Evolutionary conservation across 2,113 vertebrate genomes (phyloP).

Genomic region (Callionymus lyra): DNA sequence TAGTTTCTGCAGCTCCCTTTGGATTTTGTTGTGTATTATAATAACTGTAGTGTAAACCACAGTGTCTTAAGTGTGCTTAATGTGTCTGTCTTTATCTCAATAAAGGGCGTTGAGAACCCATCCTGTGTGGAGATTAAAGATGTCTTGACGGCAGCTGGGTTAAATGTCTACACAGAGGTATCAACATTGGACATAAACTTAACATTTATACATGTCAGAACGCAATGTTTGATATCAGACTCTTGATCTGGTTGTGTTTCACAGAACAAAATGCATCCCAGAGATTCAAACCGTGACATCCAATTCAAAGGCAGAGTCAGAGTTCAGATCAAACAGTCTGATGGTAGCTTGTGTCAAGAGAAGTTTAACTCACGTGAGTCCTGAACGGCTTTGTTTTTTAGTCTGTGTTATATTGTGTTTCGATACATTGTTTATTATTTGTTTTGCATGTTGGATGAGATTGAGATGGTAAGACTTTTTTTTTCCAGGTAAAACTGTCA

Average conservation of each 20-base stretch:
- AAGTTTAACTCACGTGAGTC: conserved; percentile 84
- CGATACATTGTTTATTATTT: too few species aligned
- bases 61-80: background rate
- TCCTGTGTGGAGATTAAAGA: conserved; percentile 89
- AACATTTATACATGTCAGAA: background rate
- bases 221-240: background rate
- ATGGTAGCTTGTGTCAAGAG: conserved; percentile 78
- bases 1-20: conserved; percentile 24
- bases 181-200: background rate
- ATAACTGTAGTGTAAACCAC: background rate
- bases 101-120: conserved; percentile 90
- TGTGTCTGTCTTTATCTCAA: conserved; percentile 1
- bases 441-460: too few species aligned
- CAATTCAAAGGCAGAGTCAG: conserved; percentile 87
- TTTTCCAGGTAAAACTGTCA: conserved; percentile 79
- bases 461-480: too few species aligned
- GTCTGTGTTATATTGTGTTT: too few species aligned
- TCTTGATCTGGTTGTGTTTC: background rate
- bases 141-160: conserved; percentile 80
- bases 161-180: conserved; percentile 81
- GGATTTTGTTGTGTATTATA: too few species aligned
- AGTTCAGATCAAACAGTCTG: conserved; percentile 84
- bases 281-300: conserved; percentile 89
- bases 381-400: too few species aligned
- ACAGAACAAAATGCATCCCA: conserved; percentile 85